Evolutionary conservation across 2,113 vertebrate species (phyloP).

Genomic region (Todiramphus chloris): DNA sequence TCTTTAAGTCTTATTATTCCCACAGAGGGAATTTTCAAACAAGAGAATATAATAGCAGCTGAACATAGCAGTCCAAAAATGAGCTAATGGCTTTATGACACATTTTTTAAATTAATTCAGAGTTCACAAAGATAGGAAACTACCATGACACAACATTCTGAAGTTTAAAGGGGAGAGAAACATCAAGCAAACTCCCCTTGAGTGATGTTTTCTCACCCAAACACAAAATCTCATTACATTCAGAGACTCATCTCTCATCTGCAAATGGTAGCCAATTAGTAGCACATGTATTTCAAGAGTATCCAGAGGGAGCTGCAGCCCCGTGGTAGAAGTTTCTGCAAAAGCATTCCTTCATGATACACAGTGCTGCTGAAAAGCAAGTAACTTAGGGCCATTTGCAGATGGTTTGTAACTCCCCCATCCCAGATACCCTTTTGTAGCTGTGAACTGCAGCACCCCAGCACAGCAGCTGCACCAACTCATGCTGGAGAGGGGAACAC

Average conservation of each 20-base stretch:
- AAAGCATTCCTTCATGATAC: neutral
- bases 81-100: neutral
- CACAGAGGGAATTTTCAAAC: neutral
- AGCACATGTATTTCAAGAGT: neutral
- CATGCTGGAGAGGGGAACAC: neutral
- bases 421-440: fast-evolving
- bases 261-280: neutral
- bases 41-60: neutral
- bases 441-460: fast-evolving
- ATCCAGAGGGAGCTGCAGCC: neutral
- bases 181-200: neutral
- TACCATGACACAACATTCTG: neutral
- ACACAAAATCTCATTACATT: neutral
- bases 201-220: neutral
- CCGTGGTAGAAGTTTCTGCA: neutral
- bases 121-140: neutral
- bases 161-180: neutral
- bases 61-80: neutral
- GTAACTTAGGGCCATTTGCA: neutral
- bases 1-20: neutral
- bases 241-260: neutral
- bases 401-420: neutral
- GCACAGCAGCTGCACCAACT: neutral
- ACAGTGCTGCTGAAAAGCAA: fast-evolving
- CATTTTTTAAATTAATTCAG: neutral